Conservation (phyloP, 1,140 invertebrate genomes). For the Battus philenor region DNA sequence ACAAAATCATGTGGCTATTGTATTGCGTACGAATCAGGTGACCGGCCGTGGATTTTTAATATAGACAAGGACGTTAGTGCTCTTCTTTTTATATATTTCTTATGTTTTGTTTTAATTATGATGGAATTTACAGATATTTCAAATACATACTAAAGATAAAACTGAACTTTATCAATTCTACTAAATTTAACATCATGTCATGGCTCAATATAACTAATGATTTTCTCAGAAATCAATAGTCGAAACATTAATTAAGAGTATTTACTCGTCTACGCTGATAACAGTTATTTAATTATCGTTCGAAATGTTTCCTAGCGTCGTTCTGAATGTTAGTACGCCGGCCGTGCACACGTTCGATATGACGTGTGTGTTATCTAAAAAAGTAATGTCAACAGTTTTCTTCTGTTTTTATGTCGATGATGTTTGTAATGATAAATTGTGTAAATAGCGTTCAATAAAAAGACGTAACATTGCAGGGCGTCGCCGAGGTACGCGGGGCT, state of each 20-base stretch:
- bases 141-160: too few species aligned
- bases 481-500: conserved; percentile 63
- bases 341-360: conserved; percentile 5
- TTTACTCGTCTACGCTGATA: conserved; percentile 12
- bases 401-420: conserved; percentile 15
- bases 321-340: conserved; percentile 8
- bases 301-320: background rate
- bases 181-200: background rate
- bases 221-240: conserved; percentile 14
- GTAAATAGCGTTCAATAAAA: conserved; percentile 16
- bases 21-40: conserved; percentile 44
- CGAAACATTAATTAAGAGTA: conserved; percentile 16
- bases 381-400: conserved; percentile 7
- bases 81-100: too few species aligned
- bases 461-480: conserved; percentile 49
- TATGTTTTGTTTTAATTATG: too few species aligned
- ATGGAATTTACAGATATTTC: too few species aligned
- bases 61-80: too few species aligned
- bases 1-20: conserved; percentile 41
- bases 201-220: conserved; percentile 5
- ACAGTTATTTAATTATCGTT: conserved; percentile 6
- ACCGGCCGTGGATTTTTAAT: too few species aligned
- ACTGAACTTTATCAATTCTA: conserved; percentile 12
- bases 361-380: conserved; percentile 11
- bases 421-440: conserved; percentile 12